Conservation (phyloP, 92 coral and sea anemone species). For the Epizoanthus scotinus region DNA sequence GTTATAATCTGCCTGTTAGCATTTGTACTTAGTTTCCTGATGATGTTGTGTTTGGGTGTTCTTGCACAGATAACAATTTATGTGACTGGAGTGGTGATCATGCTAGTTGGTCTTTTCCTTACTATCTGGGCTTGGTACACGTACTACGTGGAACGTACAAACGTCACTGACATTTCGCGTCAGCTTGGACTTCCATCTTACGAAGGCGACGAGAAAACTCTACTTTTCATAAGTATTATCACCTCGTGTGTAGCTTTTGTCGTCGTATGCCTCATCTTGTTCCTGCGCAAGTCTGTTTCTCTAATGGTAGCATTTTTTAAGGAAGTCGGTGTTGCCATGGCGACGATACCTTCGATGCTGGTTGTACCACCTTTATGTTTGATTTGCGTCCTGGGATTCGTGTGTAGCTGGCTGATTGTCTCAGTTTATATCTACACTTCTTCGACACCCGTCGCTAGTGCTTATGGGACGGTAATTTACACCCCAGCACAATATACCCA, state of each 20-base stretch:
- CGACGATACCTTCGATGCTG: constrained; percentile 48
- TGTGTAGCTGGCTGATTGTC: constrained; percentile 38
- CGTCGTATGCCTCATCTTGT: constrained; percentile 26
- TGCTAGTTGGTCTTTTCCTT: constrained; percentile 18
- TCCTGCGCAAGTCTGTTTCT: constrained; percentile 45
- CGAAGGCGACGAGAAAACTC: constrained; percentile 35
- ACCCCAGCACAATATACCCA: constrained; percentile 31
- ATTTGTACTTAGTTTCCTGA: constrained; percentile 40
- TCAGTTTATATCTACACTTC: constrained; percentile 42
- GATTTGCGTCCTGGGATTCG: constrained; percentile 39
- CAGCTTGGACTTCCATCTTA: constrained; percentile 49
- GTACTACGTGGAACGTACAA: constrained; percentile 40
- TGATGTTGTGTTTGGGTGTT: constrained; percentile 48
- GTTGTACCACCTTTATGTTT: constrained; percentile 42
- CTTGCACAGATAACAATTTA: constrained; percentile 43
- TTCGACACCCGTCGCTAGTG: constrained; percentile 33
- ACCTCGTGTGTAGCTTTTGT: constrained; percentile 25
- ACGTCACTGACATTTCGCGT: constrained; percentile 34
- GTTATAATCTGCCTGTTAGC: constrained; percentile 42
- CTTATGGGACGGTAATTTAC: constrained; percentile 37
- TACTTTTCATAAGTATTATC: constrained; percentile 33
- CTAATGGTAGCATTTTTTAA: constrained; percentile 44
- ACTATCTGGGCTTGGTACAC: constrained; percentile 40
- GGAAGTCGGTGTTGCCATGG: constrained; percentile 50
- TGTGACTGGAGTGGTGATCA: constrained; percentile 23